Conservation (phyloP, 2,113 vertebrate species). For the Marmota monax region DNA sequence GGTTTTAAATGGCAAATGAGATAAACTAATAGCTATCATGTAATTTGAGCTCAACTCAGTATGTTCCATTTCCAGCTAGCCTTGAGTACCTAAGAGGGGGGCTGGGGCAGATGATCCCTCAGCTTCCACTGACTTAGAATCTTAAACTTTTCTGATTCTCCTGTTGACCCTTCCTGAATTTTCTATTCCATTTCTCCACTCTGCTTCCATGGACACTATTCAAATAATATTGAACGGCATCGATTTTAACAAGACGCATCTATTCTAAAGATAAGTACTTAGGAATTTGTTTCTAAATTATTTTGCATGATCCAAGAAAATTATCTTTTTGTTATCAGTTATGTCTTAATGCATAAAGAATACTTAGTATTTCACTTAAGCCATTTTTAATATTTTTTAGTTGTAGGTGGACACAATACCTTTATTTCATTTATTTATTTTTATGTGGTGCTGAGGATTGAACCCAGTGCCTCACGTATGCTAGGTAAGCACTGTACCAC, state of each 20-base stretch:
- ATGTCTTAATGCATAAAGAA: not conserved
- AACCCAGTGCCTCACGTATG: no score
- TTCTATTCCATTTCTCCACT: not conserved
- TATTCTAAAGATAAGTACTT: not conserved
- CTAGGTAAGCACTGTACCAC: no score
- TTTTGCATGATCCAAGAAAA: not conserved
- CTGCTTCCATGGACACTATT: not conserved
- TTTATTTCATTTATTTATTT: no score
- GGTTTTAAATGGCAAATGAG: not conserved
- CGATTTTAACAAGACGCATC: not conserved
- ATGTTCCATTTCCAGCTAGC: not conserved
- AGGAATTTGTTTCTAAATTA: not conserved
- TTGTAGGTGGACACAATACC: no score
- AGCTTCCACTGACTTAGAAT: not conserved
- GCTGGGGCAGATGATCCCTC: not conserved
- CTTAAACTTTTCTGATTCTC: not conserved
- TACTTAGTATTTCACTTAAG: conserved; percentile 27
- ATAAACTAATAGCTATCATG: not conserved
- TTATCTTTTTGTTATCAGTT: not conserved
- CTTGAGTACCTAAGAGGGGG: not conserved
- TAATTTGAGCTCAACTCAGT: not conserved
- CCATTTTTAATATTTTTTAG: not conserved
- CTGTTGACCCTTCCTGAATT: not conserved
- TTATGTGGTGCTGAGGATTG: no score
- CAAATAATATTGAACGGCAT: conserved; percentile 29